Evolutionary conservation across 2,113 vertebrate genomes (phyloP), one percentile per base, ranked within the genome.

Genomic region (Pangasianodon gigas): DNA sequence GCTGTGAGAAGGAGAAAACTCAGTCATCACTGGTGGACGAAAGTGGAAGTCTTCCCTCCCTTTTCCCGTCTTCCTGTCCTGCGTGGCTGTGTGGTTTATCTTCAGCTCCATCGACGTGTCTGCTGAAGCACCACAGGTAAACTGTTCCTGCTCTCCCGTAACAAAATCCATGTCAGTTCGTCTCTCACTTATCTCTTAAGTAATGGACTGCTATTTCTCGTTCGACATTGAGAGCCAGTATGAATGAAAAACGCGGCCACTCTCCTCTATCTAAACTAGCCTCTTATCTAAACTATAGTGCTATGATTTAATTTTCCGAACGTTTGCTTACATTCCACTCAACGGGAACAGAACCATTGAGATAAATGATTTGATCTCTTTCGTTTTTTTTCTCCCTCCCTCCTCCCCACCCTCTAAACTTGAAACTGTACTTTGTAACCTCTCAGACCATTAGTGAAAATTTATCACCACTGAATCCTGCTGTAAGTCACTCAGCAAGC

Each of bases 391-490:
- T 91, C 91, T 88, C 84, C 87, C 86, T 88, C 6, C 87, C 74
- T 62, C 51, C 46, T 18, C 48, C 21, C 67, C n/a, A 71, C 46
- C 52, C 37, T 87, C 71, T 87, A 62, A 87, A 88, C 85, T 92
- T 84, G 44, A 62, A 92, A 89, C 92, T 90, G 88, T 92, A 92
- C 92, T 94, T 89, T 92, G 89, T 93, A 94, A 94, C 92, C 90
- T 94, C 92, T 93, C 93, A 93, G 94, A 93, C 94, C 94, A 96
- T 96, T 94, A 95, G 91, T 84, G 87, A 93, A 84, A 92, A 95
- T 95, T 95, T 94, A 95, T 95, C 95, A 94, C 91, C 81, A 86
- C 88, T 83, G 87, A 92, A 93, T 92, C 94, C 94, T 95, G 95
- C 93, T 93, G 89, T 95, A 92, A 94, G 92, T 95, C 95, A 94